Conservation (phyloP, 2,113 vertebrate genomes). For the Elephantulus edwardii region DNA sequence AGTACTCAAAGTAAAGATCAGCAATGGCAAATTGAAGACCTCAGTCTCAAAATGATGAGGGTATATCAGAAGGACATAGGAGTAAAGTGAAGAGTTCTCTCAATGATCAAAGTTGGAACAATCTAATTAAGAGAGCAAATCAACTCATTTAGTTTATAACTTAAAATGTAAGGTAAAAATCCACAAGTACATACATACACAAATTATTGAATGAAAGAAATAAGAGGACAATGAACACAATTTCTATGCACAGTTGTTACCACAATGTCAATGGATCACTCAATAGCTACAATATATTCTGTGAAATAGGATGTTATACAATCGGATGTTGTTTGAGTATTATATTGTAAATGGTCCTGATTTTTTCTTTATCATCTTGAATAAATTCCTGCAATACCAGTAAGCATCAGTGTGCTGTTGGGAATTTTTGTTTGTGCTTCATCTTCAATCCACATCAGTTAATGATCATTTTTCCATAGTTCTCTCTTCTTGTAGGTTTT, state of each 20-base stretch:
- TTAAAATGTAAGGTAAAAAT: conserved; percentile 6
- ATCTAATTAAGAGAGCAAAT: not conserved
- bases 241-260: not conserved
- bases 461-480: too few relatives aligned
- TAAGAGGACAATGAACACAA: not conserved
- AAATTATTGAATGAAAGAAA: not conserved
- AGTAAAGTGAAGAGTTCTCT: not conserved
- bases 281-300: too few relatives aligned
- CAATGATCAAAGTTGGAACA: not conserved
- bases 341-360: too few relatives aligned
- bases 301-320: too few relatives aligned
- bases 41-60: not conserved
- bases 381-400: too few relatives aligned
- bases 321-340: too few relatives aligned
- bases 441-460: too few relatives aligned
- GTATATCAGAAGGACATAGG: not conserved
- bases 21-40: not conserved
- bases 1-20: not conserved
- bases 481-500: too few relatives aligned
- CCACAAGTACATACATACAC: not conserved
- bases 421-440: too few relatives aligned
- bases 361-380: too few relatives aligned
- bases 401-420: too few relatives aligned
- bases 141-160: not conserved
- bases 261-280: too few relatives aligned